Evolutionary conservation across 2,113 vertebrate genomes (phyloP).

Genomic region (Xyrauchen texanus): DNA sequence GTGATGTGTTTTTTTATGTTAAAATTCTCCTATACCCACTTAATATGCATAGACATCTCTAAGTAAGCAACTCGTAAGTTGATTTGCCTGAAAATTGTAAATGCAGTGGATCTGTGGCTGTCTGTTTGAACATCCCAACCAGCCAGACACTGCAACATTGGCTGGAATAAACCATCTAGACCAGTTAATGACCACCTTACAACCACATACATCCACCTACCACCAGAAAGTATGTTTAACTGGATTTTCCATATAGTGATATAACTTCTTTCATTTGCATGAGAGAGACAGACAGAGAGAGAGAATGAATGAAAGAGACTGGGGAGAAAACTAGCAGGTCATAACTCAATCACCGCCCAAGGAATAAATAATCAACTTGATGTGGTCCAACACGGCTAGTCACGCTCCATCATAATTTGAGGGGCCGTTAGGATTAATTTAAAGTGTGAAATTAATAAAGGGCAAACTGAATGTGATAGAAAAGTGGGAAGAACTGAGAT

Average conservation of each 20-base stretch:
- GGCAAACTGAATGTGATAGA: conserved; percentile 35
- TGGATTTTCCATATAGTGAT: neutral
- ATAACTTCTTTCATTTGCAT: neutral
- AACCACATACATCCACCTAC: too few species aligned
- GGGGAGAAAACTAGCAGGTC: neutral
- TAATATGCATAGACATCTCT: too few species aligned
- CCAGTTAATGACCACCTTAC: too few species aligned
- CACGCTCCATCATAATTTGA: conserved; percentile 61
- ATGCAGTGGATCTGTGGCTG: too few species aligned
- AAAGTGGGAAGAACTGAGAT: conserved; percentile 6
- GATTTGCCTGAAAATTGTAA: too few species aligned
- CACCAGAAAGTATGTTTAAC: too few species aligned
- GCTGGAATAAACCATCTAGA: too few species aligned
- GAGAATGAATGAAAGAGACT: neutral
- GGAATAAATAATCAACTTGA: conserved; percentile 41
- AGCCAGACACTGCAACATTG: too few species aligned
- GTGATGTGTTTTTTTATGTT: too few species aligned
- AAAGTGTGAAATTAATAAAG: conserved; percentile 54
- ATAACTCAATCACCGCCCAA: conserved; percentile 7
- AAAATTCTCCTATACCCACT: too few species aligned
- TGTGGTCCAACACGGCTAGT: conserved; percentile 46
- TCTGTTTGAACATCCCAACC: too few species aligned
- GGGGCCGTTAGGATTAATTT: conserved; percentile 44
- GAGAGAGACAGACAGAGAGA: conserved; percentile 7
- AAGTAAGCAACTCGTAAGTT: too few species aligned